A percentile compares a stretch with the other conserved stretches of the same genome.
phyloP scores from a whole-genome alignment of 2,113 vertebrate species.

The Tiliqua scincoides region DNA sequence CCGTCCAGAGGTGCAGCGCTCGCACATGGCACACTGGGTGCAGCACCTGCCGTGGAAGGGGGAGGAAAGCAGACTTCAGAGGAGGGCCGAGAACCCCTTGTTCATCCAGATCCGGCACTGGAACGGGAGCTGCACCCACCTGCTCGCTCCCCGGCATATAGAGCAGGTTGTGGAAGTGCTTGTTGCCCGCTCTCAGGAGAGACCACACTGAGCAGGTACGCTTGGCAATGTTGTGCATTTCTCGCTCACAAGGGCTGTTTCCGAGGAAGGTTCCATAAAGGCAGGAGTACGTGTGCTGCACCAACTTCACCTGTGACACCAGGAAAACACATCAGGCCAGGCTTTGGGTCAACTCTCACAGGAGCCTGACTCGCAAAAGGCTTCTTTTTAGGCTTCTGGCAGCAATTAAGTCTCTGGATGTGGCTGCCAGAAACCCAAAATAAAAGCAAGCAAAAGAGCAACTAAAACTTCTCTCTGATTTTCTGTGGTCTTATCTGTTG shows the following conservation, averaged over 20 bases:
- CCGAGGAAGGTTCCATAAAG: constrained; percentile 97
- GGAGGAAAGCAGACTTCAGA: rapidly evolving
- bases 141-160: constrained; percentile 92
- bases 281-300: constrained; percentile 98
- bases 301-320: constrained; percentile 90
- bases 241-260: constrained; percentile 93
- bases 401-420: too few species aligned
- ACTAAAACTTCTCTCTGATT: too few species aligned
- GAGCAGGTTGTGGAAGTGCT: constrained; percentile 98
- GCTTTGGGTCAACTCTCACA: neutral
- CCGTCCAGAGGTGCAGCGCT: constrained; percentile 94
- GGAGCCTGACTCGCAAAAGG: neutral
- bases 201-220: constrained; percentile 97
- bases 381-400: too few species aligned
- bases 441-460: too few species aligned
- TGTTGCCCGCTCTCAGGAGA: constrained; percentile 92
- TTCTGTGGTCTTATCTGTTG: too few species aligned
- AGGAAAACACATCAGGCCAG: neutral
- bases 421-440: too few species aligned
- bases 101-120: neutral
- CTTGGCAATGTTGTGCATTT: constrained; percentile 91
- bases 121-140: constrained; percentile 72
- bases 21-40: constrained; percentile 98
- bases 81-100: rapidly evolving
- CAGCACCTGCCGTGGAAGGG: constrained; percentile 81